These are phyloP conservation scores for Xylota segnis DNA, from an alignment of 2,888 invertebrate species.

Conservation along the genomic window DNA sequence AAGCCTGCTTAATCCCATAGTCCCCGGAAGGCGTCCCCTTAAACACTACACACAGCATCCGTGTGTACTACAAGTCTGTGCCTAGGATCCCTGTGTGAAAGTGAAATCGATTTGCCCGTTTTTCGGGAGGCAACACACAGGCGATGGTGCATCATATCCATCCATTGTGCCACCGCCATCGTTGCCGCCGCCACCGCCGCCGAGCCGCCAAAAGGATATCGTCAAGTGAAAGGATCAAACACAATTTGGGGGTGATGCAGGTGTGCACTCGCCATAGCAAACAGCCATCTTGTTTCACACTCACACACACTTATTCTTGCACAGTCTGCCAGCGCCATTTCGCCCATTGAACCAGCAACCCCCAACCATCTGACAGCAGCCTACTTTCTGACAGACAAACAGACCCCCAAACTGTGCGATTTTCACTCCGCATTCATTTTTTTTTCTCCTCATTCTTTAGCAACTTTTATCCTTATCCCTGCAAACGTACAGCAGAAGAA, in stretches of 20 bases:
- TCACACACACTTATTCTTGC: constrained; percentile 16
- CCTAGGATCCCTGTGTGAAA: constrained; percentile 72
- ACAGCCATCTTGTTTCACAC: constrained; percentile 74
- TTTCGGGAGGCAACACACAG: constrained; percentile 72
- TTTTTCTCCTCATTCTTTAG: constrained; percentile 58
- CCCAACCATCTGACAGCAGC: constrained; percentile 50
- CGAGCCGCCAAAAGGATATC: constrained; percentile 74
- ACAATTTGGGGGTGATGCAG: constrained; percentile 66
- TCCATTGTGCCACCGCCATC: constrained; percentile 70
- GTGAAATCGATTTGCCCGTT: constrained; percentile 77
- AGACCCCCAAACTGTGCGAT: constrained; percentile 69
- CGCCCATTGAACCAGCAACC: constrained; percentile 27
- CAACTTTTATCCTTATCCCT: constrained; percentile 69
- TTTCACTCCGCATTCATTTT: constrained; percentile 34
- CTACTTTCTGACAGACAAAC: constrained; percentile 70
- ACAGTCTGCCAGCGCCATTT: constrained; percentile 51
- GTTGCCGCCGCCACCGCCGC: constrained; percentile 48
- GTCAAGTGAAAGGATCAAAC: constrained; percentile 76
- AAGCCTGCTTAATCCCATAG: constrained; percentile 69
- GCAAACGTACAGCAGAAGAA: constrained; percentile 35
- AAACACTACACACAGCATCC: constrained; percentile 31
- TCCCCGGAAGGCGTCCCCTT: constrained; percentile 59
- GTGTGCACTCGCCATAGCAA: constrained; percentile 59
- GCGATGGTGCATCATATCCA: constrained; percentile 66
- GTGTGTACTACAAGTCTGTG: constrained; percentile 48